Evolutionary conservation across 1,140 invertebrate species (phyloP).

Genomic region (Solenopsis invicta): DNA sequence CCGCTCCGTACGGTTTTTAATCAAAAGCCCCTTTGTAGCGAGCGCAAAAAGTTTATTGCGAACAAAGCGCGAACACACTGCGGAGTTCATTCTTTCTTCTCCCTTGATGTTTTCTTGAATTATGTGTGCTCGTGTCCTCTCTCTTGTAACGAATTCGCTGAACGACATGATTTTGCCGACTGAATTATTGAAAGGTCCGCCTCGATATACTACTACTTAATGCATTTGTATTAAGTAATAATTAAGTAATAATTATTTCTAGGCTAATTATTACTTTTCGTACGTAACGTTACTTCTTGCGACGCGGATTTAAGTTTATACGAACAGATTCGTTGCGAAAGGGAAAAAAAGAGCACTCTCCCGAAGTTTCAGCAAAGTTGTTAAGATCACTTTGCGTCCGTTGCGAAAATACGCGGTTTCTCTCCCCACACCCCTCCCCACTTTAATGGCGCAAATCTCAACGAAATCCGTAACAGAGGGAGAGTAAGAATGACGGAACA

Average conservation of each 20-base stretch:
- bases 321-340: neutral
- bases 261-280: neutral
- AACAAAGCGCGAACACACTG: neutral
- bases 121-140: neutral
- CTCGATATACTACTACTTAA: neutral
- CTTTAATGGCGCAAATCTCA: conserved; percentile 26
- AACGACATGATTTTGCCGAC: neutral
- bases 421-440: neutral
- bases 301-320: neutral
- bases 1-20: conserved; percentile 36
- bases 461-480: conserved; percentile 36
- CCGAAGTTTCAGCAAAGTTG: conserved; percentile 12
- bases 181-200: neutral
- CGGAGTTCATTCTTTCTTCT: neutral
- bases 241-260: conserved; percentile 1
- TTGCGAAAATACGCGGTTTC: neutral
- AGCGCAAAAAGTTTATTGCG: conserved; percentile 13
- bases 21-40: conserved; percentile 23
- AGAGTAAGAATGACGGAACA: conserved; percentile 47
- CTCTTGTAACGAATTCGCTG: neutral
- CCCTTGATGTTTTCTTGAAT: neutral
- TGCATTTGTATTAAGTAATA: neutral
- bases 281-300: neutral
- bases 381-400: conserved; percentile 19
- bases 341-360: neutral